A percentile compares a stretch with the other conserved stretches of the same genome.
These are phyloP conservation scores for Philopedon plagiatum DNA, from an alignment of 2,888 invertebrate genomes.

Conservation along the genomic window DNA sequence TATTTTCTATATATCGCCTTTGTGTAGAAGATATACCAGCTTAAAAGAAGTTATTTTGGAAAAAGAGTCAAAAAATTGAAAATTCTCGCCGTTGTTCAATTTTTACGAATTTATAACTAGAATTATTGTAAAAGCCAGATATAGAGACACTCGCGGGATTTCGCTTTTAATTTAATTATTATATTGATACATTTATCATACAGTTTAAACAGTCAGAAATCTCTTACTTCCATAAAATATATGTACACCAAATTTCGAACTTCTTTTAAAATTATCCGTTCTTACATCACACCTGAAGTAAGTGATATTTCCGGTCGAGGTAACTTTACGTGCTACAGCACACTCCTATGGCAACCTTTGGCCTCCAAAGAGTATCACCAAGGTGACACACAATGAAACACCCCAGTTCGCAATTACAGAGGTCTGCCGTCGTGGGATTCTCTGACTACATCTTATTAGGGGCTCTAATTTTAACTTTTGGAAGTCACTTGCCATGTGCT, in stretches of 20 bases:
- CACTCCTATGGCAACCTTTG: constrained; percentile 66
- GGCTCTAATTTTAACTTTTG: constrained; percentile 46
- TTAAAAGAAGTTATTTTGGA: no score
- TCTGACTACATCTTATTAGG: constrained; percentile 45
- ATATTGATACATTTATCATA: no score
- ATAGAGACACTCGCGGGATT: no score
- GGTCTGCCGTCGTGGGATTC: constrained; percentile 39
- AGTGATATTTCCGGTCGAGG: constrained; percentile 34
- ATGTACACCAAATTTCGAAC: background rate
- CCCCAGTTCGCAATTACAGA: constrained; percentile 49
- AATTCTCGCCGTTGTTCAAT: no score
- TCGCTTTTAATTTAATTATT: no score
- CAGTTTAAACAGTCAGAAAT: no score
- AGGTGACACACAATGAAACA: constrained; percentile 61
- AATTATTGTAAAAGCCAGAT: no score
- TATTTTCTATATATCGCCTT: no score
- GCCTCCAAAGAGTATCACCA: constrained; percentile 62
- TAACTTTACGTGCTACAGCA: constrained; percentile 54
- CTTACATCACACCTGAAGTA: constrained; percentile 31
- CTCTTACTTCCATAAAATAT: no score
- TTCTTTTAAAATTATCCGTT: background rate
- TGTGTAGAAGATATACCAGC: no score
- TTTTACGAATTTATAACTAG: no score
- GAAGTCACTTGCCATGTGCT: constrained; percentile 23
- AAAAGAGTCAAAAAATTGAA: no score